These are phyloP conservation scores for human (Homo sapiens) DNA, from an alignment of 2,113 vertebrate species.

Conservation along the genomic window GRCh38 chr4:180350501-180351000, in stretches of 20 bases:
- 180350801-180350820: not conserved
- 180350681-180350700: not conserved
- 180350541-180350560: not conserved
- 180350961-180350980: not conserved
- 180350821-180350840: not conserved
- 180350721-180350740: not conserved
- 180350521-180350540: not conserved
- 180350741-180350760: not conserved
- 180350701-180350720: accelerated
- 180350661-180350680: not conserved
- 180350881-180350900: not conserved
- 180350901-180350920: not conserved
- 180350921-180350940: not conserved
- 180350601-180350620: not conserved
- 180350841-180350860: not conserved
- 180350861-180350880: not conserved
- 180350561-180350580: not conserved
- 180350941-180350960: not conserved
- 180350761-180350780: not conserved
- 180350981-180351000: not conserved
- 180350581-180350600: not conserved
- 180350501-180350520: not conserved
- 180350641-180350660: not conserved
- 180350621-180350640: not conserved
- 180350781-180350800: not conserved